phyloP scores from a whole-genome alignment of 2,113 vertebrate species.

The Heterotilapia buettikoferi region DNA sequence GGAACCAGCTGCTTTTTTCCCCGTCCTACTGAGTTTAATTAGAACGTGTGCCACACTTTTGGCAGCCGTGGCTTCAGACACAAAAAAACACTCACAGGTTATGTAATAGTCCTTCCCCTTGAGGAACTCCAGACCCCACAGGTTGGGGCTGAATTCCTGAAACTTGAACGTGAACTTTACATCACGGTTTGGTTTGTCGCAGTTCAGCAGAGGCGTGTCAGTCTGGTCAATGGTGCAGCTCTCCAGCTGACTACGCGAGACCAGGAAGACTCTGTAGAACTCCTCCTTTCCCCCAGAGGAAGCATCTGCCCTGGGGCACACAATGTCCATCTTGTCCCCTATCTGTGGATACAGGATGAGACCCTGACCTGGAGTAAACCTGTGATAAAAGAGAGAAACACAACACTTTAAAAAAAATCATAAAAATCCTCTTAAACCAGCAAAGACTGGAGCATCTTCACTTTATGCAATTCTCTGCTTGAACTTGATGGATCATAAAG shows the following conservation, averaged over 20 bases:
- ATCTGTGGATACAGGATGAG: slow-evolving; percentile 95
- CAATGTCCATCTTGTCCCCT: slow-evolving; percentile 99
- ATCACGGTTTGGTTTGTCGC: slow-evolving; percentile 91
- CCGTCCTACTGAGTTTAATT: background rate
- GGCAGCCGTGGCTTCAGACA: background rate
- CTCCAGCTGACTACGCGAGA: slow-evolving; percentile 89
- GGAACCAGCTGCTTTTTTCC: background rate
- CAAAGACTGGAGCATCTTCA: background rate
- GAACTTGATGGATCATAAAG: background rate
- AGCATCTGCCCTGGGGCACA: slow-evolving; percentile 88
- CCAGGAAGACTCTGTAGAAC: slow-evolving; percentile 95
- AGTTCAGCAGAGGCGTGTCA: slow-evolving; percentile 91
- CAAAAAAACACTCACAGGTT: slow-evolving; percentile 86
- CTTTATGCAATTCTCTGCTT: background rate
- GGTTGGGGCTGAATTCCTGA: slow-evolving; percentile 98
- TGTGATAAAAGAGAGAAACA: slow-evolving; percentile 31
- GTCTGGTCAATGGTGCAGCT: slow-evolving; percentile 86
- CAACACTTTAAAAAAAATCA: background rate
- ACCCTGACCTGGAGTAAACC: slow-evolving; percentile 89
- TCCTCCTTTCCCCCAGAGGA: slow-evolving; percentile 82
- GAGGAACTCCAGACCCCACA: slow-evolving; percentile 97
- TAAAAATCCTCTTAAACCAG: background rate
- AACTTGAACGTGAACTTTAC: slow-evolving; percentile 99
- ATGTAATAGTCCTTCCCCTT: slow-evolving; percentile 95
- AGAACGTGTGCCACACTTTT: background rate